Conservation (phyloP, 1,140 invertebrate genomes). For the Eueides isabella region DNA sequence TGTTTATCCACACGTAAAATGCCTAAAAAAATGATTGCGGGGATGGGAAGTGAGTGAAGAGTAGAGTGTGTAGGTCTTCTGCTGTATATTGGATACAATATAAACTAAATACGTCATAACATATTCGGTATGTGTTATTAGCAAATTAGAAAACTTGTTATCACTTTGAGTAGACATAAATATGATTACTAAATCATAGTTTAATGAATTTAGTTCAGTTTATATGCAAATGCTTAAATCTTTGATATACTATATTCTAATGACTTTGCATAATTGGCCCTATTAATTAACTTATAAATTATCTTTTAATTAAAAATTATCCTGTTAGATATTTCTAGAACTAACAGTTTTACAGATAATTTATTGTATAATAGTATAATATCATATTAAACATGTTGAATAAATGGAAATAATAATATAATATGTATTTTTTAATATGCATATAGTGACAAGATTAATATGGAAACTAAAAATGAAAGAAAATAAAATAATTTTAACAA, state of each 20-base stretch:
- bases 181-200: neutral
- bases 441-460: neutral
- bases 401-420: neutral
- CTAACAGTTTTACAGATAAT: neutral
- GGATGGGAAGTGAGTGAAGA: too few relatives aligned
- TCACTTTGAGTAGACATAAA: neutral
- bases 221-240: neutral
- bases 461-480: neutral
- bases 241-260: neutral
- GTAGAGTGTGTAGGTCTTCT: too few relatives aligned
- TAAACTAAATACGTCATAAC: neutral
- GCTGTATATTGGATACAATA: too few relatives aligned
- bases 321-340: constrained; percentile 1
- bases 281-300: neutral
- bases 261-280: neutral
- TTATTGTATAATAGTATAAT: neutral
- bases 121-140: neutral
- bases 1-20: too few relatives aligned
- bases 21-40: too few relatives aligned
- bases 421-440: neutral
- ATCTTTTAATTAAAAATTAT: neutral
- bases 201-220: neutral
- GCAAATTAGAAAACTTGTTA: neutral
- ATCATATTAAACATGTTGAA: neutral
- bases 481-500: neutral